Evolutionary conservation across 2,888 invertebrate species (phyloP), one percentile per base, ranked within the genome.

Genomic region (Paralinhomoeus sp.): DNA sequence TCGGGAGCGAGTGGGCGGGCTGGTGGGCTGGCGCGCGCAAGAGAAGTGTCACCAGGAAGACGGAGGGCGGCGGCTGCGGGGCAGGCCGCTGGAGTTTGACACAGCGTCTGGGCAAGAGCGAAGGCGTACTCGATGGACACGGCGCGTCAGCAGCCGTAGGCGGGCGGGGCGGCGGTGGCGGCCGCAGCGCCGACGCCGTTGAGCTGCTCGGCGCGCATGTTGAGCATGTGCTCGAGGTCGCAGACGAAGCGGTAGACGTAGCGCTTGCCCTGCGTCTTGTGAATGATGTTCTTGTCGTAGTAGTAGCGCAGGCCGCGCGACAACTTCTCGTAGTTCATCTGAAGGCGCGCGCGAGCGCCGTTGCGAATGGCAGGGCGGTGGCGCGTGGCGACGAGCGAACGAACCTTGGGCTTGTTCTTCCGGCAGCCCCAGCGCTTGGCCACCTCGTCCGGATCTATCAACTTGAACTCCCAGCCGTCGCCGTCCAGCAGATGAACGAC

Each of bases 191-290:
- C n/a, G n/a, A n/a, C n/a, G n/a, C n/a, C 27, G 27, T 37, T 20
- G 21, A 38, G 24, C 36, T 27, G 18, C 21, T 37, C 42, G 42
- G 42, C 42, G 15, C 42, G 27, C 21, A 34, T n/a, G 22, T 89
- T 89, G 58, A 91, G 75, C 58, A 91, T 73, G 66, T 76, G 80
- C 68, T 89, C 85, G 61, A 91, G 74, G 72, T 91, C 89, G 69
- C 89, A 91, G 47, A 91, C 91, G 68, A 91, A 93, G 65, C 87
- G 79, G 71, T 93, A 93, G 50, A 93, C 91, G 67, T 93, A 93
- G 61, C 91, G 80, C 66, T 91, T 91, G 58, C 91, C 91, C 41
- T 89, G 85, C 51, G 91, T 91, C 73, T 93, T 93, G 71, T 91
- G 89, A 55, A 93, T 93, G 60, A 93, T 93, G 67, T 91, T 89